These are phyloP conservation scores for Epinephelus moara DNA, from an alignment of 2,113 vertebrate species.

Conservation along the genomic window DNA sequence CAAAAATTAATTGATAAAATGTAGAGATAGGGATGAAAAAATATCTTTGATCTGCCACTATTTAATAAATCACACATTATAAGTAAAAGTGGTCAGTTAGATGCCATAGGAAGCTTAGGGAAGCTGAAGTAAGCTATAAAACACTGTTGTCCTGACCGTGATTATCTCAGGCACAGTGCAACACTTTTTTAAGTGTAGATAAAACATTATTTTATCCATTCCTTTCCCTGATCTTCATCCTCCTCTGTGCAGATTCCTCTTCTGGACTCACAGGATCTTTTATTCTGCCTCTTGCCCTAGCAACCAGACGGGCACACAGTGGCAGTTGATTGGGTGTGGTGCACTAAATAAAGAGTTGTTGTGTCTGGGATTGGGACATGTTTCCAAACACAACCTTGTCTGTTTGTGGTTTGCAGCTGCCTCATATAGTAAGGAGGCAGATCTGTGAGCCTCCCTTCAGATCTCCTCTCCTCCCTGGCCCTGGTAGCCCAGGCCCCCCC, in stretches of 20 bases:
- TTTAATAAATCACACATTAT: background rate
- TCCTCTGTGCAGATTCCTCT: constrained; percentile 4
- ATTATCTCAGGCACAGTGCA: no score
- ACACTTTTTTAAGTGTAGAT: background rate
- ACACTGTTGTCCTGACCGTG: background rate
- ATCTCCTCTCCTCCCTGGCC: constrained; percentile 54
- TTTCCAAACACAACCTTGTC: constrained; percentile 78
- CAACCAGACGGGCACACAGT: constrained; percentile 64
- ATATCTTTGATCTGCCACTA: background rate
- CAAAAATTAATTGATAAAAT: background rate
- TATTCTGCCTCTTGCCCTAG: constrained; percentile 45
- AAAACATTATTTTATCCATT: background rate
- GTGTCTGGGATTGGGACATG: constrained; percentile 74
- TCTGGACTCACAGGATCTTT: constrained; percentile 28
- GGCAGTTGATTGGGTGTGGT: constrained; percentile 77
- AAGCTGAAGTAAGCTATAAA: background rate
- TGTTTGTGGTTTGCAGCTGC: constrained; percentile 75
- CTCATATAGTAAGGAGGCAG: constrained; percentile 58
- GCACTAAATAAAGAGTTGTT: constrained; percentile 80
- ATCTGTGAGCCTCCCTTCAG: constrained; percentile 45
- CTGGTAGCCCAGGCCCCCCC: constrained; percentile 23
- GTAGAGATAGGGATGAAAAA: background rate
- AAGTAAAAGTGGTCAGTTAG: background rate
- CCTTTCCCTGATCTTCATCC: background rate
- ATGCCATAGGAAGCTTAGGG: background rate